Evolutionary conservation across 1,140 invertebrate species (phyloP).

Genomic region (Drosophila tristis): DNA sequence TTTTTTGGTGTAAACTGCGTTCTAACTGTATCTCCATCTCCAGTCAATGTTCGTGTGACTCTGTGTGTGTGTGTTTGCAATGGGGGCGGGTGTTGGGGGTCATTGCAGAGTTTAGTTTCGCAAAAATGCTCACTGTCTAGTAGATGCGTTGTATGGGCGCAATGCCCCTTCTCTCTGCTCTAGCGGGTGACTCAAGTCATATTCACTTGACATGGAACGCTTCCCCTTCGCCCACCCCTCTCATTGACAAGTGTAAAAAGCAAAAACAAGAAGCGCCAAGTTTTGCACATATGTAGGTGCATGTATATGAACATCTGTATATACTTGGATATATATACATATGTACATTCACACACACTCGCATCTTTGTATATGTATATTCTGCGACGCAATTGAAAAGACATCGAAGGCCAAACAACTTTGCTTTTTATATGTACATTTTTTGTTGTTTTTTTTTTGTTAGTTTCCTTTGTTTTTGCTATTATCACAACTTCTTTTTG

Average conservation of each 20-base stretch:
- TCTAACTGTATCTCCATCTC: too few relatives aligned
- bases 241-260: constrained; percentile 42
- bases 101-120: too few relatives aligned
- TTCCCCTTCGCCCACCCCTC: neutral
- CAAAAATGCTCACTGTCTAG: too few relatives aligned
- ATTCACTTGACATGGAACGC: constrained; percentile 25
- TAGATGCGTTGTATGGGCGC: too few relatives aligned
- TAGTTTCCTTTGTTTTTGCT: constrained; percentile 61
- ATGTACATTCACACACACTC: neutral
- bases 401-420: constrained; percentile 82
- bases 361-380: constrained; percentile 49
- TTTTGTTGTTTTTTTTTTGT: constrained; percentile 45
- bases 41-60: too few relatives aligned
- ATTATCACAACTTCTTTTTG: constrained; percentile 65
- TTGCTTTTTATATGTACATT: constrained; percentile 61
- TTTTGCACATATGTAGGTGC: constrained; percentile 34
- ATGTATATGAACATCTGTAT: constrained; percentile 12
- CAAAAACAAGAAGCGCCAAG: constrained; percentile 54
- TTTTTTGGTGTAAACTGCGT: too few relatives aligned
- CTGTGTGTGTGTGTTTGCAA: too few relatives aligned
- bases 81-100: too few relatives aligned
- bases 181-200: constrained; percentile 26
- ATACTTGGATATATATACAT: constrained; percentile 3
- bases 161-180: constrained; percentile 1
- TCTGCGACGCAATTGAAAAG: constrained; percentile 82